Conservation (phyloP, 2,113 vertebrate genomes). For the Marmota flaviventris region DNA sequence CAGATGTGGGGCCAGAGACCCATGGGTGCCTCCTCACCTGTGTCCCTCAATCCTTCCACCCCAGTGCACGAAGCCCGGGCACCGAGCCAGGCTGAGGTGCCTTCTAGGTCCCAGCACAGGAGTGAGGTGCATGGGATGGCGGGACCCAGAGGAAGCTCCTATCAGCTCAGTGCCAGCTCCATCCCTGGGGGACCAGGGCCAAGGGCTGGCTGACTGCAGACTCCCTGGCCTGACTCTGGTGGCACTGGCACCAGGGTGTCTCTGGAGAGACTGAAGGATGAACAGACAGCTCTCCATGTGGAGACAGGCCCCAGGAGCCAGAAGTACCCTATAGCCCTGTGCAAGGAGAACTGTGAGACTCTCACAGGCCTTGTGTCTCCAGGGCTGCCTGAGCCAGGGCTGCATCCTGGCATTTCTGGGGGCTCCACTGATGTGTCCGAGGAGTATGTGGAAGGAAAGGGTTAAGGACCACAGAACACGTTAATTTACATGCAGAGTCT, state of each 20-base stretch:
- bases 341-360: rapidly evolving
- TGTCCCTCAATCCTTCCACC: too few species aligned
- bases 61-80: too few species aligned
- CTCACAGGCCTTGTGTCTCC: rapidly evolving
- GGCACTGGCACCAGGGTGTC: rapidly evolving
- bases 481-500: constrained; percentile 56
- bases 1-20: too few species aligned
- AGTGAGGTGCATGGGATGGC: background rate
- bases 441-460: background rate
- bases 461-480: constrained; percentile 7
- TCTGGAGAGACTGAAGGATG: background rate
- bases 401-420: rapidly evolving
- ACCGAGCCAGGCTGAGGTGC: too few species aligned
- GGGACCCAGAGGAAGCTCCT: background rate
- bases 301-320: rapidly evolving
- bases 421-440: rapidly evolving
- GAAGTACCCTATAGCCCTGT: rapidly evolving
- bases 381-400: rapidly evolving
- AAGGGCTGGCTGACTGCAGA: background rate
- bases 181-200: background rate
- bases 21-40: too few species aligned
- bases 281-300: rapidly evolving
- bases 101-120: rapidly evolving
- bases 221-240: rapidly evolving
- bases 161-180: background rate